Evolutionary conservation across 2,888 invertebrate genomes (phyloP).

Genomic region (Mamestra brassicae): DNA sequence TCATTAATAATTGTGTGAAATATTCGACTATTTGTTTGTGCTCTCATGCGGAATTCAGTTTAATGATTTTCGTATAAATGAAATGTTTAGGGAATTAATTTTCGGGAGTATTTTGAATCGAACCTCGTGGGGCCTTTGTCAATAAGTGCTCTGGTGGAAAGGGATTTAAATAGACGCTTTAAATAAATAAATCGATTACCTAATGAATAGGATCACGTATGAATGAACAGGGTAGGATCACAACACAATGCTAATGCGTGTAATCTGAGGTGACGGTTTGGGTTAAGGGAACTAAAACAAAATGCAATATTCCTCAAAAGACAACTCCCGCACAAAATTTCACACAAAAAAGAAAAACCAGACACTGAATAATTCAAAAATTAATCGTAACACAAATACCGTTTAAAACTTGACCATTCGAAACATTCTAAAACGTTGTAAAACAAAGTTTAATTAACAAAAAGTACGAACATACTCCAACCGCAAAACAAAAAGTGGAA

Average conservation of each 20-base stretch:
- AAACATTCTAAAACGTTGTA: conserved; percentile 47
- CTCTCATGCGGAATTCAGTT: conserved; percentile 16
- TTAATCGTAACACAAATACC: conserved; percentile 48
- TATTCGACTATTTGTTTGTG: conserved; percentile 41
- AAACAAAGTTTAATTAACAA: conserved; percentile 67
- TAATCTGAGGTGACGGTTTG: neutral
- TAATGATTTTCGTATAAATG: conserved; percentile 20
- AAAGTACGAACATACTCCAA: conserved; percentile 58
- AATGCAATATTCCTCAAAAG: neutral
- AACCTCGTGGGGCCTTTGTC: conserved; percentile 26
- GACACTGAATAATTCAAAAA: conserved; percentile 30
- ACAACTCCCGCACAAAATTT: neutral
- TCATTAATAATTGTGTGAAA: conserved; percentile 37
- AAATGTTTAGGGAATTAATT: conserved; percentile 24
- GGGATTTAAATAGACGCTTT: neutral
- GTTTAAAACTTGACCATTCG: conserved; percentile 57
- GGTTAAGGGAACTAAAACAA: neutral
- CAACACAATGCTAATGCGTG: neutral
- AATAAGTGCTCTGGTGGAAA: conserved; percentile 19
- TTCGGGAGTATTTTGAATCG: conserved; percentile 26
- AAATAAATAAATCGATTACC: neutral
- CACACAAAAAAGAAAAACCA: neutral
- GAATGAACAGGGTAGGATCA: neutral
- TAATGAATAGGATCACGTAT: neutral
- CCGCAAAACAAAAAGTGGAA: conserved; percentile 64